phyloP scores from a whole-genome alignment of 2,113 vertebrate genomes.

The Pseudorectes ferrugineus region DNA sequence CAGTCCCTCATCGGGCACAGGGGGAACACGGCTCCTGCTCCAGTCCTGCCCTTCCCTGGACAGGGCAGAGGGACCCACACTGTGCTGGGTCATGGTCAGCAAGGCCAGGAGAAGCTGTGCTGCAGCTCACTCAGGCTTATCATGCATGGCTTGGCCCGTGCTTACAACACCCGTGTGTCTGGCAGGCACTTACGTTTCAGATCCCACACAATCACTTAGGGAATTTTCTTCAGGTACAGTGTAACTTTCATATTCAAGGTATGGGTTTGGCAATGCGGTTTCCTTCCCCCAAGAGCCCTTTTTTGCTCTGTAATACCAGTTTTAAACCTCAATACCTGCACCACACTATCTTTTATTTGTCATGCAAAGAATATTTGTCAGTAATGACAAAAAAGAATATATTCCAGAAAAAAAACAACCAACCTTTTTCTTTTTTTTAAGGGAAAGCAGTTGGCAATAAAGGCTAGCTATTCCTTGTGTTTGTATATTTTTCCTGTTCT shows the following conservation, averaged over 20 bases:
- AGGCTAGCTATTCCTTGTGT: background rate
- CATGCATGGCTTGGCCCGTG: background rate
- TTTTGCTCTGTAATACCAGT: background rate
- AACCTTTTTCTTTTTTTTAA: background rate
- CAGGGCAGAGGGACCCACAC: background rate
- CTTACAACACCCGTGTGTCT: background rate
- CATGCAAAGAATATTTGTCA: background rate
- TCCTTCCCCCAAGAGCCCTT: background rate
- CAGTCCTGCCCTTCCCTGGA: background rate
- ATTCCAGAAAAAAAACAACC: background rate
- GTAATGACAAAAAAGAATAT: background rate
- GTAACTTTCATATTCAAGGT: background rate
- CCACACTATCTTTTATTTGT: background rate
- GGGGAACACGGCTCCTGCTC: background rate
- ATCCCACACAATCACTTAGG: background rate
- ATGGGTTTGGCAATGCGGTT: background rate
- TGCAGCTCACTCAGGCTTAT: background rate
- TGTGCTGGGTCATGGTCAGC: background rate
- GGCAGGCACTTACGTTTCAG: background rate
- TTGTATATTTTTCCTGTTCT: background rate
- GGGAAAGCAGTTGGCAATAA: background rate
- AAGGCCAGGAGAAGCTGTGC: background rate
- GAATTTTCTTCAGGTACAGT: background rate
- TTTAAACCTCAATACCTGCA: background rate
- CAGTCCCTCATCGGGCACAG: fast-evolving